Evolutionary conservation across 2,888 invertebrate genomes (phyloP).

Genomic region (Euphydryas editha): DNA sequence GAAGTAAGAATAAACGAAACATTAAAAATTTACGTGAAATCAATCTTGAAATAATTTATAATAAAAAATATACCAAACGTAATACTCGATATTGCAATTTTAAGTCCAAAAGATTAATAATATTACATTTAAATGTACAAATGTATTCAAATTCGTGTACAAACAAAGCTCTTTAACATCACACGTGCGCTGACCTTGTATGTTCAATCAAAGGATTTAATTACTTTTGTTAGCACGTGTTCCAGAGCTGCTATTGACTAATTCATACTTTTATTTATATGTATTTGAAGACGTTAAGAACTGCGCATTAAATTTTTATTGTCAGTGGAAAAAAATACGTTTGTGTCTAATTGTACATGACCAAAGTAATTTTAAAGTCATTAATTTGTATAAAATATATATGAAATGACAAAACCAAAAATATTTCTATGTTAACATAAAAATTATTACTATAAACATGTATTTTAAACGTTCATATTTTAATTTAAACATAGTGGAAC

Average conservation of each 20-base stretch:
- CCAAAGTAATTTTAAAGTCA: neutral
- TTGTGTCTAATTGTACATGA: neutral
- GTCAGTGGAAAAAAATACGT: neutral
- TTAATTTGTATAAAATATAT: too few relatives aligned
- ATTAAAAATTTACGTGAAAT: too few relatives aligned
- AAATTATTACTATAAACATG: neutral
- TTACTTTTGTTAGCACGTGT: slow-evolving; percentile 62
- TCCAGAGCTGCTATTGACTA: slow-evolving; percentile 16
- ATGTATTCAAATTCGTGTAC: slow-evolving; percentile 20
- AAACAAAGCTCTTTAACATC: slow-evolving; percentile 40
- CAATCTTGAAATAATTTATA: too few relatives aligned
- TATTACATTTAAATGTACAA: slow-evolving; percentile 13
- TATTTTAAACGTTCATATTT: neutral
- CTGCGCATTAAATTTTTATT: slow-evolving; percentile 4
- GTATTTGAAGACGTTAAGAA: slow-evolving; percentile 4
- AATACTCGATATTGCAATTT: neutral
- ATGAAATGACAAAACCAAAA: too few relatives aligned
- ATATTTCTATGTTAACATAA: neutral
- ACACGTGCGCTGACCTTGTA: slow-evolving; percentile 67
- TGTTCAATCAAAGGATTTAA: slow-evolving; percentile 58
- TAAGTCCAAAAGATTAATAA: slow-evolving; percentile 1
- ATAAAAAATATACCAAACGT: too few relatives aligned
- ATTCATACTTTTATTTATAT: slow-evolving; percentile 20
- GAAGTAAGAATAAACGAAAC: too few relatives aligned
- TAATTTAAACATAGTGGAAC: neutral